phyloP scores from a whole-genome alignment of 1,140 invertebrate species.

The Drosophila kanapiae region DNA sequence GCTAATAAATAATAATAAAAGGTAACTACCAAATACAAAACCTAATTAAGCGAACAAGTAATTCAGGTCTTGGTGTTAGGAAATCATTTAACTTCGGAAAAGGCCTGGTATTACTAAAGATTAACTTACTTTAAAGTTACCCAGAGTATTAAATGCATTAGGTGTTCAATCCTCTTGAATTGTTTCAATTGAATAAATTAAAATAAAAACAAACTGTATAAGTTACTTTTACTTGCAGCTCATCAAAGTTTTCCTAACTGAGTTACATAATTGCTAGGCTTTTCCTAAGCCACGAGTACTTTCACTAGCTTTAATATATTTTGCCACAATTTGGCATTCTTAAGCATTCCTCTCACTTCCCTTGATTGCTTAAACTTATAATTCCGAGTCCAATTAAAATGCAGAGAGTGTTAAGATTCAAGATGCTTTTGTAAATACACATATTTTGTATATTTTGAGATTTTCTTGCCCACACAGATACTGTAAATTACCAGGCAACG shows the following conservation, averaged over 20 bases:
- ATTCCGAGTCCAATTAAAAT: constrained; percentile 61
- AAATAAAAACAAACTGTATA: not conserved
- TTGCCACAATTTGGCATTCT: constrained; percentile 12
- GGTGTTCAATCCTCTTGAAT: too few relatives aligned
- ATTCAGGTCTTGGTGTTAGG: too few relatives aligned
- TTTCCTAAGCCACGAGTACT: constrained; percentile 4
- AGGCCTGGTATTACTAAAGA: not conserved
- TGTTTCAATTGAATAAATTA: not conserved
- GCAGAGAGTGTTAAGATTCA: constrained; percentile 3
- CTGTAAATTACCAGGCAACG: constrained; percentile 32
- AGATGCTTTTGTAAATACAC: constrained; percentile 10
- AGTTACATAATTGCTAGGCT: not conserved
- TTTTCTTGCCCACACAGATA: constrained; percentile 4
- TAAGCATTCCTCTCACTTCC: not conserved
- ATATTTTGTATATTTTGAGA: not conserved
- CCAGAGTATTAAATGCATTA: not conserved
- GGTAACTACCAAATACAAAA: not conserved
- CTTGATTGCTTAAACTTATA: constrained; percentile 35
- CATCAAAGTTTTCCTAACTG: not conserved
- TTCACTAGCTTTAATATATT: constrained; percentile 3
- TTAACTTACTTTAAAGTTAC: not conserved
- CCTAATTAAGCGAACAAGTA: not conserved
- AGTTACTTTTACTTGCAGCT: not conserved
- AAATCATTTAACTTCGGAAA: not conserved
- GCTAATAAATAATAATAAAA: not conserved